Evolutionary conservation across 2,888 invertebrate species (phyloP).

Genomic region (Eupithecia vulgata): DNA sequence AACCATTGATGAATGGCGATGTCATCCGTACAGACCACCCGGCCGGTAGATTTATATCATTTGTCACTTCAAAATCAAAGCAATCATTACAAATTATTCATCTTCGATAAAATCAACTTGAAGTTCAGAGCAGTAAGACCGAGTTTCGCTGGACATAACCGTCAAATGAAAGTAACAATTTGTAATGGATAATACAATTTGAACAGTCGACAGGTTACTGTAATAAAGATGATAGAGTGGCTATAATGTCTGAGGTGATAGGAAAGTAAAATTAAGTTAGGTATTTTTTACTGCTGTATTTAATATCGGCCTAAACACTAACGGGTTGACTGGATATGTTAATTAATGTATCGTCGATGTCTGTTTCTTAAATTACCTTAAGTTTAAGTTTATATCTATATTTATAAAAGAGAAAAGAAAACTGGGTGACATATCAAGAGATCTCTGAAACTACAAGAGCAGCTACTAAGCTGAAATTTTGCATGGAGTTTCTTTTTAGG

Average conservation of each 20-base stretch:
- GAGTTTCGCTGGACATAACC: conserved; percentile 18
- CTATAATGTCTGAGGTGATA: conserved; percentile 20
- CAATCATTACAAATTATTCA: conserved; percentile 27
- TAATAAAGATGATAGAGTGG: conserved; percentile 33
- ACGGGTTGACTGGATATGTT: neutral
- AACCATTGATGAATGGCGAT: conserved; percentile 69
- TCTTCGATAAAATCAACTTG: conserved; percentile 23
- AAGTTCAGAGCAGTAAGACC: conserved; percentile 8
- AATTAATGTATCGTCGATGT: neutral
- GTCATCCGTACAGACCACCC: conserved; percentile 66
- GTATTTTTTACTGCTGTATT: neutral
- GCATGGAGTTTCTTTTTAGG: no score
- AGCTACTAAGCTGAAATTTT: no score
- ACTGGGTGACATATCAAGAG: no score
- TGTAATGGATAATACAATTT: conserved; percentile 32
- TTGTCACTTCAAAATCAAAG: conserved; percentile 62
- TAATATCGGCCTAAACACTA: neutral
- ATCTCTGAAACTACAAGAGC: no score
- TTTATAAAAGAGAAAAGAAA: no score
- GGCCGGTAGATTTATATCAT: conserved; percentile 58
- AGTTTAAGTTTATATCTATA: no score
- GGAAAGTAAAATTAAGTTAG: conserved; percentile 11
- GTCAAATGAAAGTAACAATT: conserved; percentile 36
- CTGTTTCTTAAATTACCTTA: no score
- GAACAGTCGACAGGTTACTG: conserved; percentile 29